phyloP scores from a whole-genome alignment of 2,113 vertebrate species.

The Oryzias woworae region DNA sequence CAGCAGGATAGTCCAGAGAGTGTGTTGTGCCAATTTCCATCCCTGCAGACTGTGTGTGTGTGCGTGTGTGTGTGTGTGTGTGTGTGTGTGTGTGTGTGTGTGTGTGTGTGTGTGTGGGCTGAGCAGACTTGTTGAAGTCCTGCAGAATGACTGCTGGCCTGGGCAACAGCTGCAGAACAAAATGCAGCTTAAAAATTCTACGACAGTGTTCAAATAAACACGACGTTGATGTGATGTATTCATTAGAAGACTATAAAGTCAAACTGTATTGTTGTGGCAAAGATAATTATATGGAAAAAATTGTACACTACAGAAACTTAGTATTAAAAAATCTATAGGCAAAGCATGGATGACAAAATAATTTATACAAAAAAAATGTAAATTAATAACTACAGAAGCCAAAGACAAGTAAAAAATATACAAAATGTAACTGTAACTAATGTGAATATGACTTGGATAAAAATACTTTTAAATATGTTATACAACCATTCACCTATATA shows the following conservation, averaged over 20 bases:
- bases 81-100: constrained; percentile 51
- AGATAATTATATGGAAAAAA: too few relatives aligned
- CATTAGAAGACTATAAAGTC: constrained; percentile 8
- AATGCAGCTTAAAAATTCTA: constrained; percentile 41
- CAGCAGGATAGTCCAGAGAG: constrained; percentile 30
- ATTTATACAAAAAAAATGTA: too few relatives aligned
- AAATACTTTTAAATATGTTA: too few relatives aligned
- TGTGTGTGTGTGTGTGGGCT: constrained; percentile 41
- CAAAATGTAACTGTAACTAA: too few relatives aligned
- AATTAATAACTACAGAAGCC: too few relatives aligned
- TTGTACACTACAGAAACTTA: too few relatives aligned
- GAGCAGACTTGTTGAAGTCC: constrained; percentile 31
- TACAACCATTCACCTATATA: too few relatives aligned
- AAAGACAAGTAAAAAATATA: too few relatives aligned
- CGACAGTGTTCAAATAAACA: constrained; percentile 39
- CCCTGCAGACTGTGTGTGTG: constrained; percentile 5
- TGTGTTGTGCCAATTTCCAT: constrained; percentile 25
- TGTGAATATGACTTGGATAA: too few relatives aligned
- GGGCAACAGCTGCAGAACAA: constrained; percentile 53
- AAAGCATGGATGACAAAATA: too few relatives aligned
- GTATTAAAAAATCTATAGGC: too few relatives aligned
- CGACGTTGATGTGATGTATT: constrained; percentile 35
- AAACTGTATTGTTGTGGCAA: background rate
- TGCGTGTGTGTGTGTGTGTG: constrained; percentile 30
- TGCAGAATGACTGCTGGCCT: constrained; percentile 38